These are phyloP conservation scores for Ataeniobius toweri DNA, from an alignment of 2,797 vertebrate genomes.

Conservation along the genomic window DNA sequence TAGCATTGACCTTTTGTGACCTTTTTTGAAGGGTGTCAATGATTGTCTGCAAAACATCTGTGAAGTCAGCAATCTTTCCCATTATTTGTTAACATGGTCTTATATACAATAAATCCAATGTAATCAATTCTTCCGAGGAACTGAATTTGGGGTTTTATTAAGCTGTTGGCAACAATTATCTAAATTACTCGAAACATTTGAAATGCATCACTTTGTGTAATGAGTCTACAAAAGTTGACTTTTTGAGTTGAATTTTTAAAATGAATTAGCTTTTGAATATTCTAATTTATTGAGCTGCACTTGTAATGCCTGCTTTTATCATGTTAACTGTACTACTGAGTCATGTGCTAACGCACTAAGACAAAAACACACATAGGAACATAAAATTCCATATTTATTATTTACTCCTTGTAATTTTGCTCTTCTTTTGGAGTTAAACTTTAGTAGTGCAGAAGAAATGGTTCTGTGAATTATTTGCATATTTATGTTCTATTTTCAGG, in stretches of 20 bases:
- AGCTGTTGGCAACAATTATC: not conserved
- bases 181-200: not conserved
- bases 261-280: not conserved
- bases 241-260: not conserved
- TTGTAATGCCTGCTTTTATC: slow-evolving; percentile 38
- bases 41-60: no score
- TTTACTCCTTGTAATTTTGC: slow-evolving; percentile 64
- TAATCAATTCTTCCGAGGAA: not conserved
- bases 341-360: slow-evolving; percentile 59
- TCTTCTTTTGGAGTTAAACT: slow-evolving; percentile 51
- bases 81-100: not conserved
- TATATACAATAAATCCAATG: not conserved
- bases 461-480: slow-evolving; percentile 70
- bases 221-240: not conserved
- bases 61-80: no score
- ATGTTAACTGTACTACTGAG: slow-evolving; percentile 80
- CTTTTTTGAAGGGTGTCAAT: no score
- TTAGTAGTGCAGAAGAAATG: slow-evolving; percentile 55
- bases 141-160: not conserved
- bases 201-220: not conserved
- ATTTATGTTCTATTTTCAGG: slow-evolving; percentile 71
- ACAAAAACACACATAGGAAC: slow-evolving; percentile 58
- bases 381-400: slow-evolving; percentile 73
- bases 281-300: slow-evolving; percentile 2
- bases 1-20: no score